A percentile compares a stretch with the other conserved stretches of the same genome.
These are phyloP conservation scores for Acanthopagrus latus DNA, from an alignment of 2,797 vertebrate species.

Conservation along the genomic window DNA sequence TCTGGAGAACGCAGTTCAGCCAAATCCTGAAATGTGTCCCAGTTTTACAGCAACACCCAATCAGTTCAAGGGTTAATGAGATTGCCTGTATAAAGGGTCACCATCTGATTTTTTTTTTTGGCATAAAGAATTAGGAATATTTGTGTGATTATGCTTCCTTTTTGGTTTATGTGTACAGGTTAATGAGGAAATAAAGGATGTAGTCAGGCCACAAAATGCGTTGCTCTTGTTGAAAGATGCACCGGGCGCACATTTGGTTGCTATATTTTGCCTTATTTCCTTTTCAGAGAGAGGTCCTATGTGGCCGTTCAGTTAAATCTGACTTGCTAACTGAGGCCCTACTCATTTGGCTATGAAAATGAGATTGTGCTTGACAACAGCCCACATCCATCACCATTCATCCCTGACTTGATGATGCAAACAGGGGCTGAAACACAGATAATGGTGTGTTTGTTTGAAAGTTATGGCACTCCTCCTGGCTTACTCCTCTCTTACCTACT, in stretches of 20 bases:
- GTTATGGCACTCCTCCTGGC: constrained; percentile 29
- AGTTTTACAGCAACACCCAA: constrained; percentile 9
- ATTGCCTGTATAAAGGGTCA: constrained; percentile 15
- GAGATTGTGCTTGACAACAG: neutral
- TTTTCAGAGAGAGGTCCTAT: neutral
- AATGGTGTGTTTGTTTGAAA: constrained; percentile 61
- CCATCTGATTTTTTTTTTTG: neutral
- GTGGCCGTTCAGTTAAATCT: neutral
- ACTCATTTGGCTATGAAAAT: constrained; percentile 6
- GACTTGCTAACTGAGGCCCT: neutral
- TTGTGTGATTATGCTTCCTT: neutral
- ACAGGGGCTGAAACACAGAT: constrained; percentile 34
- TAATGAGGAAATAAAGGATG: neutral
- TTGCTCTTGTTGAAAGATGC: neutral
- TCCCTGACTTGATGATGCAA: constrained; percentile 30
- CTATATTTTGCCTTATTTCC: neutral
- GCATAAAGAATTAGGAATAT: neutral
- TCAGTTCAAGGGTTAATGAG: constrained; percentile 10
- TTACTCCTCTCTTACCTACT: constrained; percentile 26
- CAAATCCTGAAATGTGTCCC: constrained; percentile 32
- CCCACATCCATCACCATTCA: constrained; percentile 20
- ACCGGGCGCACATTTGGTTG: neutral
- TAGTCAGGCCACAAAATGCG: neutral
- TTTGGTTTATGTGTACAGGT: neutral
- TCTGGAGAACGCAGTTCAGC: constrained; percentile 34